Base-by-base conservation (phyloP, 1,140 invertebrate genomes). In the Platorchestia sp. region DNA sequence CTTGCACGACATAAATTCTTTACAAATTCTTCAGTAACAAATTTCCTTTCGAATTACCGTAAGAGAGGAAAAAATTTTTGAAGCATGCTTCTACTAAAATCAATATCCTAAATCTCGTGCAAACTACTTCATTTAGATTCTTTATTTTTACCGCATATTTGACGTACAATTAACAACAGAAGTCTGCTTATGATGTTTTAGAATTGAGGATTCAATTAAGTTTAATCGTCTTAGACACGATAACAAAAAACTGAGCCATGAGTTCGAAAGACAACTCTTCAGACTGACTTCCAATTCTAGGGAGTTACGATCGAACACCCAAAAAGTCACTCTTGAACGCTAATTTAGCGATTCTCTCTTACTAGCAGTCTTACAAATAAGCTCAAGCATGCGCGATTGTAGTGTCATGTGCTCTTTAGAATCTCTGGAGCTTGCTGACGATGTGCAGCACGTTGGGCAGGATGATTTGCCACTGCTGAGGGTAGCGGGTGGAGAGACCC, bases 391-490 rank as follows among this genome's bases (percentile, higher is more conserved):
- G 59, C 59, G 36, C 3, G 14, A 36, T 36, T 75, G 14, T 75
- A 75, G 36, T 36, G 27, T 14, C 10, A 75, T 36, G 36, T 42
- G 14, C 27, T 3, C 87, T 5, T 43, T 89, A 89, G 27, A 42
- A 89, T 43, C 87, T 41, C 43, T 89, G 87, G 43, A 93, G 91
- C 40, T 40, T 93, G 40, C 7, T n/a, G 91, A 93, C 91, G 91
- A 93, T 93, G 91, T 93, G 91, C 10, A 93, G 91, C 19, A 93
- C 91, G 0, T 45, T 93, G 45, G 91, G 91, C 36, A 93, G 40
- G 40, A 93, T 93, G 40, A 93, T 22, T 36, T 93, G 91, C 91
- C 91, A 93, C 45, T 93, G 91, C 45, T 47, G 91, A 41, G 91
- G 91, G 45, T 93, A 93, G 44, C 91, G 91, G 7, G 91, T 93